These are phyloP conservation scores for Holothuria scabra DNA, from an alignment of 53 echinoderm and acorn worm species.

Conservation along the genomic window DNA sequence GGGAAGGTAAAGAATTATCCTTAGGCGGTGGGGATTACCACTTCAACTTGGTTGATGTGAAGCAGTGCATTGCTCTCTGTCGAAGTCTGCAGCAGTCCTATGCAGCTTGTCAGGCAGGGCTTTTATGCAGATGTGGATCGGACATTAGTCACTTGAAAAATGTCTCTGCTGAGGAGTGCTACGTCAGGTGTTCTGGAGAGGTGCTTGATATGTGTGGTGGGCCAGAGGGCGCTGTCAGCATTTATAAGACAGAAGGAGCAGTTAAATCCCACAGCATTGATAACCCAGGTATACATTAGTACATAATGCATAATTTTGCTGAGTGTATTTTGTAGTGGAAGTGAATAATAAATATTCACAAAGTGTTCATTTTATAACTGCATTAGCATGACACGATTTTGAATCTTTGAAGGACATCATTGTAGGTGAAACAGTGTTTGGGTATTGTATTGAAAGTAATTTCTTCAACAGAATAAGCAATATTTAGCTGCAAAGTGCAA, in stretches of 20 bases:
- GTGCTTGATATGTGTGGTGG: slow-evolving; percentile 72
- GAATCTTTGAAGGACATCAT: too few species aligned
- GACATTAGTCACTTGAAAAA: slow-evolving; percentile 54
- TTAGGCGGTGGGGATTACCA: slow-evolving; percentile 69
- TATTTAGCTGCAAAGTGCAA: too few species aligned
- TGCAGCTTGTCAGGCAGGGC: slow-evolving; percentile 72
- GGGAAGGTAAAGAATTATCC: slow-evolving; percentile 54
- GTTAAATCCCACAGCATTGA: slow-evolving; percentile 64
- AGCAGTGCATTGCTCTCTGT: slow-evolving; percentile 73
- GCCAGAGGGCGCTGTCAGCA: slow-evolving; percentile 51
- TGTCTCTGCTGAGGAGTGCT: slow-evolving; percentile 53
- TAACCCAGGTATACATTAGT: slow-evolving; percentile 62
- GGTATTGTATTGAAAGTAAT: too few species aligned
- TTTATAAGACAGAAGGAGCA: slow-evolving; percentile 70
- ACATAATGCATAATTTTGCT: too few species aligned
- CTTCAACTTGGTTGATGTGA: slow-evolving; percentile 65
- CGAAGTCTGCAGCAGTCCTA: slow-evolving; percentile 62
- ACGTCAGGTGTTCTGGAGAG: slow-evolving; percentile 61
- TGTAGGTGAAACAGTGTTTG: too few species aligned
- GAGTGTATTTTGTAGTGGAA: too few species aligned
- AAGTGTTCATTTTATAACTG: too few species aligned
- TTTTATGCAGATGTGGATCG: slow-evolving; percentile 66
- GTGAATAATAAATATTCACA: too few species aligned
- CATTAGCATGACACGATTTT: too few species aligned
- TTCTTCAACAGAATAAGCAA: too few species aligned